These are phyloP conservation scores for Microplitis demolitor DNA, from an alignment of 1,140 invertebrate genomes.

Conservation along the genomic window DNA sequence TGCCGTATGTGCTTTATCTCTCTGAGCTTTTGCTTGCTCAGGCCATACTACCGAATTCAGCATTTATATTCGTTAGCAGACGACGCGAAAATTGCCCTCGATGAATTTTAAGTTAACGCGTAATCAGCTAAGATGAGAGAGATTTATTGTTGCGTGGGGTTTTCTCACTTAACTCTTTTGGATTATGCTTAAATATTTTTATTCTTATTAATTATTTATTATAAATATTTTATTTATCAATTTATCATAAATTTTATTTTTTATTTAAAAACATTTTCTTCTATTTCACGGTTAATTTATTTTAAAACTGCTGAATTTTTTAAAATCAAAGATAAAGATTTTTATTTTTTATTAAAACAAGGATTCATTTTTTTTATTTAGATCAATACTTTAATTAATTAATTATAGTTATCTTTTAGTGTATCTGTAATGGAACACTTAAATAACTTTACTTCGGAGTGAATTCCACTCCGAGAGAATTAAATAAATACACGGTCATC, in stretches of 20 bases:
- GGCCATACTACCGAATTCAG: slow-evolving; percentile 39
- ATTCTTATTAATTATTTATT: not conserved
- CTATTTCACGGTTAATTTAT: too few species aligned
- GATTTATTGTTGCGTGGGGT: not conserved
- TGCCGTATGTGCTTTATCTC: not conserved
- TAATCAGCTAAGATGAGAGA: slow-evolving; percentile 37
- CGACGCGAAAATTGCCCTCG: slow-evolving; percentile 28
- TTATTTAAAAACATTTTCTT: too few species aligned
- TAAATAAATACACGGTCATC: too few species aligned
- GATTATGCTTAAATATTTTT: not conserved
- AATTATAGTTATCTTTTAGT: too few species aligned
- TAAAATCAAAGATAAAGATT: not conserved
- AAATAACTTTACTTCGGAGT: too few species aligned
- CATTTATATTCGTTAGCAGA: slow-evolving; percentile 55
- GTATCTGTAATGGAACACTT: too few species aligned
- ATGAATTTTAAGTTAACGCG: slow-evolving; percentile 45
- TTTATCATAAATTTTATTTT: too few species aligned
- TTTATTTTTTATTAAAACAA: too few species aligned
- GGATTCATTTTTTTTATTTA: too few species aligned
- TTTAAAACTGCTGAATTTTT: not conserved
- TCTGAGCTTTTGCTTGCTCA: not conserved
- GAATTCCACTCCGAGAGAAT: too few species aligned
- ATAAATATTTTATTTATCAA: not conserved
- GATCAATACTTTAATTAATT: too few species aligned
- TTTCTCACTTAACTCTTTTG: not conserved